Evolutionary conservation across 2,797 vertebrate genomes (phyloP), one percentile per base, ranked within the genome.

Genomic region (Characodon lateralis): DNA sequence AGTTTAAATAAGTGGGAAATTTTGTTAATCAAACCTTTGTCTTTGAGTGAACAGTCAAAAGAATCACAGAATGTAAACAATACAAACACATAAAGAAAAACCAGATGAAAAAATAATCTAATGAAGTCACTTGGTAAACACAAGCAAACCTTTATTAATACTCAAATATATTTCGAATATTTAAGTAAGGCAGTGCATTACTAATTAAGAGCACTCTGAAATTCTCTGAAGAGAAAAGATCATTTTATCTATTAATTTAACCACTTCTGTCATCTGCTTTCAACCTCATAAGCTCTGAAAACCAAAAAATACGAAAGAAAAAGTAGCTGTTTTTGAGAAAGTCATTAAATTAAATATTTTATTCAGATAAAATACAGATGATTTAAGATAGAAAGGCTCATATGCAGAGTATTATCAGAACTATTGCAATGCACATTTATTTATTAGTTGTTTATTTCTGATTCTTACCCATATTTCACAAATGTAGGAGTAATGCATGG

Each of bases 201-300:
- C 89, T 95, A 95, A 96, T 96, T 96, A 95, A 91, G 83, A 77
- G 73, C 84, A 79, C 78, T 79, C 77, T 77, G 85, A 80, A 91
- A 83, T 71, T 71, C 73, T 70, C 51, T 69, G 71, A 73, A 79
- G 76, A 76, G 61, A 83, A 77, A 77, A 81, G 81, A 74, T 77
- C 61, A n/a, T 82, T 84, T 92, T 91, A 92, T 94, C 94, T 89
- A 95, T 94, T 94, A 93, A 94, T 95, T 93, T 85, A 93, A 90
- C 88, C 46, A 78, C 88, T 86, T 85, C 80, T 73, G 50, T 86
- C 87, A 89, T 75, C 61, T 14, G 48, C 82, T 91, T 93, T 91
- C 83, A 92, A 92, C 84, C 78, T 93, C 75, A 87, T 93, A 89
- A 85, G 79, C 77, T 82, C 75, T 31, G 53, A 22, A 66, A 86